Evolutionary conservation across 2,888 invertebrate species (phyloP), one percentile per base, ranked within the genome.

Genomic region (Priocnemis perturbator): DNA sequence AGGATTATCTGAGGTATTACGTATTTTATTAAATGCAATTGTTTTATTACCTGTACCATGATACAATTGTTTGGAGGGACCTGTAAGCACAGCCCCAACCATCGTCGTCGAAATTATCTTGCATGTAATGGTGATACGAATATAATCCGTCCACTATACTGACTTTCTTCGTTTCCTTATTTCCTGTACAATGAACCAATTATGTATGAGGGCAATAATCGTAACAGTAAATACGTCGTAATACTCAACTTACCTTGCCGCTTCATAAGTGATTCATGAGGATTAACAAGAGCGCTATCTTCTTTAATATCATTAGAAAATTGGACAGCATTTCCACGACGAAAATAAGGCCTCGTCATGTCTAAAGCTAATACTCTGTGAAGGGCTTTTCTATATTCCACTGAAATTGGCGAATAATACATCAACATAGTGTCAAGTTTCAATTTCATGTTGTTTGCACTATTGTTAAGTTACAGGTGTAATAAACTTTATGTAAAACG

Each of bases 41-140:
- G 9, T 19, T 50, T 17, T 52, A 84, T 87, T 88, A 92, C 92
- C 93, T 92, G 87, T 96, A 98, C 99, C 99, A 99, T 0, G 98
- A 98, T 76, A 96, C 93, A 74, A 99, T 92, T 0, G 99, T 98
- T 90, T 99, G 99, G 84, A 99, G 91, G 0, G 98, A 98, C 71
- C 99, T 93, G 87, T 99, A 99, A 0, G 99, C 99, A 90, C 99
- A 99, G 3, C 99, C 99, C 99, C 99, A 99, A n/a, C 98, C 98
- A 88, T 95, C 95, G 85, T 99, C 99, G 89, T 98, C 95, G 87
- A 97, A 93, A 78, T 93, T 92, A 85, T 98, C 95, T 89, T 98
- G 98, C 94, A 97, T 95, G 89, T 99, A 99, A 89, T 99, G 99
- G 87, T 97, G 95, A 89, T 99, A 99, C 19, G 94, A 91, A 87